phyloP scores from a whole-genome alignment of 2,113 vertebrate genomes.

The Brachirus orientalis region DNA sequence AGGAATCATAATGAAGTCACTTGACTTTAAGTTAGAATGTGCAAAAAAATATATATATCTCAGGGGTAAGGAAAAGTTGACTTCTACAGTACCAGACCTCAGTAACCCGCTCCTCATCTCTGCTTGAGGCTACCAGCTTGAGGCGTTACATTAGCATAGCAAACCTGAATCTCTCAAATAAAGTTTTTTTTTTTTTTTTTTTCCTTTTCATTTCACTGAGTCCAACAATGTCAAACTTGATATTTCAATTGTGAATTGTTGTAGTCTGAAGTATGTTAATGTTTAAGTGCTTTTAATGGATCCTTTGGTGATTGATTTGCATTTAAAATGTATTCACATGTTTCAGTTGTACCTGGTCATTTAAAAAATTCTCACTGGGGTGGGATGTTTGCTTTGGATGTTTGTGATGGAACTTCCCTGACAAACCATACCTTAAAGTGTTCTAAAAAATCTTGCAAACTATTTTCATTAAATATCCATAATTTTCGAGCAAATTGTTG shows the following conservation, averaged over 20 bases:
- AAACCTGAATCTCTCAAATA: neutral
- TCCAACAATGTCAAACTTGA: neutral
- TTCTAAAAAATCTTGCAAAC: no score
- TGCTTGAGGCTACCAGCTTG: neutral
- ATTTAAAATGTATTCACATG: no score
- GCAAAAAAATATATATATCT: neutral
- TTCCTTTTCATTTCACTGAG: neutral
- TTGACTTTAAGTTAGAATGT: neutral
- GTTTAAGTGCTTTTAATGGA: neutral
- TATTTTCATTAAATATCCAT: no score
- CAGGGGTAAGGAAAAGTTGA: neutral
- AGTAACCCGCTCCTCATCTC: neutral
- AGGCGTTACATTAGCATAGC: neutral
- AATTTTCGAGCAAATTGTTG: no score
- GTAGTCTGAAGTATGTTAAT: neutral
- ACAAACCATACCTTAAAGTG: no score
- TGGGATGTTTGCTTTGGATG: no score
- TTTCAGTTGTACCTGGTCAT: no score
- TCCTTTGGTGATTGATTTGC: no score
- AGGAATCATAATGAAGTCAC: neutral
- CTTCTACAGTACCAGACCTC: neutral
- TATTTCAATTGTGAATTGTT: neutral
- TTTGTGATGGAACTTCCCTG: no score
- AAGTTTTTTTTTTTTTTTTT: neutral
- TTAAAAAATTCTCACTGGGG: no score